Evolutionary conservation across 2,113 vertebrate genomes (phyloP), one percentile per base, ranked within the genome.

Genomic region (Dendrocopos noguchii): DNA sequence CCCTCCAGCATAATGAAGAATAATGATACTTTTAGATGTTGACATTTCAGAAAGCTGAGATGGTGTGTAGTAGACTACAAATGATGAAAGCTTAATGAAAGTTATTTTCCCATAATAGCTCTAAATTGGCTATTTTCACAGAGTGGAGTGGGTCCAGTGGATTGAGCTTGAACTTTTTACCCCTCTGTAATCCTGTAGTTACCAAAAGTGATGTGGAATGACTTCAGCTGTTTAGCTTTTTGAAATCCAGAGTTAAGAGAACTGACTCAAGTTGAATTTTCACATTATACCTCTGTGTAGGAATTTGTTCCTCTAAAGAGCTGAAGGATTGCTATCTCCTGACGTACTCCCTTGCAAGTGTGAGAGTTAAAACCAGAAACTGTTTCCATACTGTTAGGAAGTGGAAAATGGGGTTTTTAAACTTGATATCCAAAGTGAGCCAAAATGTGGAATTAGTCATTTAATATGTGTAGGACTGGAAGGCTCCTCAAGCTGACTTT

Each of bases 21-120:
- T 94, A 87, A 95, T 96, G 87, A 61, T 90, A 95, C 94, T 95
- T 97, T 95, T 80, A 95, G 73, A 94, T 95, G 94, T 80, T 94
- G 93, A 96, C 94, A 93, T 94, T 97, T 97, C 88, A 83, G 95
- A 93, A 93, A 91, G 85, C 93, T 91, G 88, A 93, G 84, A 96
- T 96, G 85, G 68, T 94, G 80, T 90, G 87, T 80, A 75, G 92
- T 80, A 88, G 84, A 89, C 78, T 89, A 80, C 77, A 96, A 97
- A 95, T 95, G 95, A 97, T 96, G 96, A 97, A 97, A 95, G 81
- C 95, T 95, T 96, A 97, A 97, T 96, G 95, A 94, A 97, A 96
- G 94, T 94, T 97, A 96, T 97, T 97, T 97, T 96, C 88, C 95
- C 92, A 84, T 95, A 95, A 92, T 96, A 94, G 71, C 67, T 80